A percentile compares a stretch with the other conserved stretches of the same genome.
phyloP scores from a whole-genome alignment of 2,888 invertebrate species.

The Panzeria rudis region DNA sequence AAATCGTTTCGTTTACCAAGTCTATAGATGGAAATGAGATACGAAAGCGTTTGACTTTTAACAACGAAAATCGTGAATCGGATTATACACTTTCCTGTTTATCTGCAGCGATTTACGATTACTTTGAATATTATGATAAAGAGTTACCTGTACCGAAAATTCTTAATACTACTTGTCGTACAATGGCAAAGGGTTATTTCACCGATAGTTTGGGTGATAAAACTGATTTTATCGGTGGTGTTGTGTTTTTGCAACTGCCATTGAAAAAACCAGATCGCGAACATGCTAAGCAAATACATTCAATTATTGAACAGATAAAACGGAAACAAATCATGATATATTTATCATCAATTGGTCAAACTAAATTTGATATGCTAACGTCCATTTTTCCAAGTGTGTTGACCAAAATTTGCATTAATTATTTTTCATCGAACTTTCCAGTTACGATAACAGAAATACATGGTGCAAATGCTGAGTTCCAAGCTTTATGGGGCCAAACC shows the following conservation, averaged over 20 bases:
- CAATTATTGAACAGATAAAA: slow-evolving; percentile 79
- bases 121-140: slow-evolving; percentile 77
- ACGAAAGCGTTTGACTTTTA: slow-evolving; percentile 77
- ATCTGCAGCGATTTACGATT: slow-evolving; percentile 80
- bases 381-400: slow-evolving; percentile 80
- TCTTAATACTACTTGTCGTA: slow-evolving; percentile 81
- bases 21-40: slow-evolving; percentile 81
- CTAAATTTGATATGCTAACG: slow-evolving; percentile 81
- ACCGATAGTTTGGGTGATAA: slow-evolving; percentile 79
- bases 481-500: slow-evolving; percentile 81
- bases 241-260: slow-evolving; percentile 82
- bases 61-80: slow-evolving; percentile 78
- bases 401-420: slow-evolving; percentile 82
- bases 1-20: slow-evolving; percentile 82
- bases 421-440: slow-evolving; percentile 82
- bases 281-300: slow-evolving; percentile 78
- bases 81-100: slow-evolving; percentile 81
- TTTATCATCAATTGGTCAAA: slow-evolving; percentile 82
- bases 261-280: slow-evolving; percentile 77
- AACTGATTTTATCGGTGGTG: slow-evolving; percentile 81
- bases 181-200: slow-evolving; percentile 82
- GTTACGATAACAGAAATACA: slow-evolving; percentile 83
- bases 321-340: slow-evolving; percentile 81
- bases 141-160: slow-evolving; percentile 76
- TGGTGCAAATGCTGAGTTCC: slow-evolving; percentile 79